Base-by-base conservation (phyloP, 1,140 invertebrate genomes). In the Zaprionus lachaisei region DNA sequence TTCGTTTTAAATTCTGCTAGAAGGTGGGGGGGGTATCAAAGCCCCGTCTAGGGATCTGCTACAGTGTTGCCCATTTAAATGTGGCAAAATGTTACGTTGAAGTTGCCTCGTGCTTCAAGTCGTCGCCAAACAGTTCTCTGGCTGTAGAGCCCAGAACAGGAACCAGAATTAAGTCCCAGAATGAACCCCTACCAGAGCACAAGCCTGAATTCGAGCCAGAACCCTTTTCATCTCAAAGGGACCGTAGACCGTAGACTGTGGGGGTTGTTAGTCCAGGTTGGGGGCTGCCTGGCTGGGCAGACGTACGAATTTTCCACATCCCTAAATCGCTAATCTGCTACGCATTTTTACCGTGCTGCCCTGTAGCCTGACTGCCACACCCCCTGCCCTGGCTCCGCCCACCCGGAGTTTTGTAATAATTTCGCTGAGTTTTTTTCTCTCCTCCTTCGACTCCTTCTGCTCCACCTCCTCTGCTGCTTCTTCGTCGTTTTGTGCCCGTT, bases 281-380 rank as follows among this genome's bases (percentile, higher is more conserved):
- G 38, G 31, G 31, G 31, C 31, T 56, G 38, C 24, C 14, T 14
- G 15, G 54, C 57, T 49, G 65, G 85, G 72, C 85, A 90, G 86
- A 91, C 85, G 73, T 78, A 91, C 80, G 80, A 90, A 90, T 90
- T 90, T 90, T 90, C 85, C 85, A 82, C 85, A 90, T 90, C 85
- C 82, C 85, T 90, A 90, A 90, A 90, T 90, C 85, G 85, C 85
- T 90, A 91, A 90, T 90, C 86, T 91, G 81, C 79, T 89, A 89
- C 85, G 85, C 85, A 89, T 90, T 90, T 89, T 82, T 85, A 71
- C 82, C 76, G 70, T 90, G 76, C 85, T 90, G 79, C 85, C 85
- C 15, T 41, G 66, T 62, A 47, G 34, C 14, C 47, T 24, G 34
- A 17, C 28, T 51, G 22, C 20, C n/a, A 7, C n/a, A 7, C 31